Conservation (phyloP, 1,140 invertebrate genomes). For the Drosophila biarmipes region DNA sequence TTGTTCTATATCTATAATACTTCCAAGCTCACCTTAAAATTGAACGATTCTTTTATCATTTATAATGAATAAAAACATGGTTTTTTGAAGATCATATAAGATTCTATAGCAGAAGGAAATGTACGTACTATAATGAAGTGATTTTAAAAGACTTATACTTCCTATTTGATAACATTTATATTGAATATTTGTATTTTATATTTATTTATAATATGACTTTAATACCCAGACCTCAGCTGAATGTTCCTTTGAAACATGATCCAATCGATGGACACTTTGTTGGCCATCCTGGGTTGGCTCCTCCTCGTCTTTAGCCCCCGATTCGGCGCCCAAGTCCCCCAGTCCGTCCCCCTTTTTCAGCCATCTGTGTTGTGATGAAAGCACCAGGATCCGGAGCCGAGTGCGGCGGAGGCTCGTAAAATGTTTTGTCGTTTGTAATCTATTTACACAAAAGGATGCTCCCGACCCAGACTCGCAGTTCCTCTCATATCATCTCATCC, state of each 20-base stretch:
- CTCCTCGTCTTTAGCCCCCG: neutral
- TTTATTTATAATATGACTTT: too few species aligned
- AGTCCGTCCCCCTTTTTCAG: neutral
- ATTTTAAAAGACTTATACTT: too few species aligned
- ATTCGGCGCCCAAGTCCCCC: neutral
- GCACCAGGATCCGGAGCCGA: neutral
- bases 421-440: constrained; percentile 84
- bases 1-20: too few species aligned
- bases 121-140: too few species aligned
- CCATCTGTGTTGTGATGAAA: constrained; percentile 1
- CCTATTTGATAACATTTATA: too few species aligned
- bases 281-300: neutral
- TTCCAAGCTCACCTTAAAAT: too few species aligned
- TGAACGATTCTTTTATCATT: too few species aligned
- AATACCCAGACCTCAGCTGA: neutral
- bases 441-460: constrained; percentile 76
- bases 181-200: too few species aligned
- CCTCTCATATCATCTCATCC: constrained; percentile 5
- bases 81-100: too few species aligned
- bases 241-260: neutral
- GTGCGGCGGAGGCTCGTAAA: constrained; percentile 41
- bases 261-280: constrained; percentile 22
- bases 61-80: too few species aligned
- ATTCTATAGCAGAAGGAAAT: too few species aligned
- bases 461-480: neutral